Evolutionary conservation across 1,140 invertebrate genomes (phyloP), one percentile per base, ranked within the genome.

Genomic region (Antheraea pernyi): DNA sequence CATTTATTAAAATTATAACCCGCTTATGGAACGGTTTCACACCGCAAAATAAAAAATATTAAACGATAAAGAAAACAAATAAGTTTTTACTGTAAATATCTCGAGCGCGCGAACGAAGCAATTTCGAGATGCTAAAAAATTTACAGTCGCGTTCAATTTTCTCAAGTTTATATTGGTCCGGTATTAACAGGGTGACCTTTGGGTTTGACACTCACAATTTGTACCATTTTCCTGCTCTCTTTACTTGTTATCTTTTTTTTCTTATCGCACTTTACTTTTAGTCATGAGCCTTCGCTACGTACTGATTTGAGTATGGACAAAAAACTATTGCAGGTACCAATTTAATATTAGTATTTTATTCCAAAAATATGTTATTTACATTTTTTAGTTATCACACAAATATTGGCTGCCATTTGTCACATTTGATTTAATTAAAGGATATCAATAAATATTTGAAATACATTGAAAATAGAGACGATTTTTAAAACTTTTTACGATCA

Each of bases 11-110:
- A 53, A 53, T 53, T 53, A 53, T 53, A 53, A 53, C 46, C 46
- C 13, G 13, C 13, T 53, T 53, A 53, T 53, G 46, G 10, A 53
- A 13, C 46, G 16, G 46, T 53, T n/a, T 53, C 16, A 13, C 11
- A 53, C 46, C 46, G 46, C 46, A 53, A 53, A n/a, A 42, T 42
- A 42, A n/a, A 53, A 53, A 53, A 53, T 53, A 53, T 13, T 53
- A 53, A 53, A 53, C 46, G 46, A 7, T 53, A 53, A 53, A 53
- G 46, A n/a, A 53, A 53, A 53, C 46, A 53, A 53, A 53, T 53
- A 53, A 53, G 46, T 53, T 53, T 53, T 16, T 53, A 53, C 46
- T 53, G 46, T 53, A 53, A 53, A 53, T n/a, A 53, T 53, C 46
- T 16, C 10, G 46, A 53, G 46, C 10, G 46, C 46, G 46, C 46